Evolutionary conservation across 2,113 vertebrate species (phyloP).

Genomic region (Tragulus kanchil): DNA sequence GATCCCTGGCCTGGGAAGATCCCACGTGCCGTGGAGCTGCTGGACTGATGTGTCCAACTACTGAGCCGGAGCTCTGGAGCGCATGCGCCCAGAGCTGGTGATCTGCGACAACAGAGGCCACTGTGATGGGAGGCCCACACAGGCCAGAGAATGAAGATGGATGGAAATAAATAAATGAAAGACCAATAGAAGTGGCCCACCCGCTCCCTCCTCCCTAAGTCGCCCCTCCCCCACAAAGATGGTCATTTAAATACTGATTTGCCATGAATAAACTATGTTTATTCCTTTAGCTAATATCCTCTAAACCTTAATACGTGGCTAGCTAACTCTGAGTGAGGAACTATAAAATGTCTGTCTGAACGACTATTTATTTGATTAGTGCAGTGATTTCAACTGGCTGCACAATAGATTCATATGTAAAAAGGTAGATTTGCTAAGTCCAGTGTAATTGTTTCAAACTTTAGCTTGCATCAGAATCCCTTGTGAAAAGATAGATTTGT

Average conservation of each 20-base stretch:
- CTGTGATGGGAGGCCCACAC: too few relatives aligned
- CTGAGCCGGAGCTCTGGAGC: too few relatives aligned
- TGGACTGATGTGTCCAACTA: too few relatives aligned
- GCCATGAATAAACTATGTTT: background rate
- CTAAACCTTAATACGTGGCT: background rate
- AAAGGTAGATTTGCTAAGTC: background rate
- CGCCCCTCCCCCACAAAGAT: background rate
- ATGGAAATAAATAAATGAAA: too few relatives aligned
- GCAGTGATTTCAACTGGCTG: background rate
- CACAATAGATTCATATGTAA: background rate
- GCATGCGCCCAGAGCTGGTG: too few relatives aligned
- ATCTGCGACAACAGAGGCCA: too few relatives aligned
- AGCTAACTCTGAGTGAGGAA: background rate
- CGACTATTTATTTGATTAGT: background rate
- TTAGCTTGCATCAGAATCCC: background rate
- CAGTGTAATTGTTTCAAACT: background rate
- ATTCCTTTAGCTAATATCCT: constrained; percentile 3
- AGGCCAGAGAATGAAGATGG: too few relatives aligned
- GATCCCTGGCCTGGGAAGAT: too few relatives aligned
- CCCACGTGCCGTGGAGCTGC: too few relatives aligned
- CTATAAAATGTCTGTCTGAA: background rate
- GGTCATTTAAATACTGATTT: background rate
- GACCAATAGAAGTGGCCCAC: too few relatives aligned
- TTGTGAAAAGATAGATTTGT: background rate
- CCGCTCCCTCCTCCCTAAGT: too few relatives aligned